Conservation (phyloP, 1,140 invertebrate genomes). For the Penaeus chinensis region DNA sequence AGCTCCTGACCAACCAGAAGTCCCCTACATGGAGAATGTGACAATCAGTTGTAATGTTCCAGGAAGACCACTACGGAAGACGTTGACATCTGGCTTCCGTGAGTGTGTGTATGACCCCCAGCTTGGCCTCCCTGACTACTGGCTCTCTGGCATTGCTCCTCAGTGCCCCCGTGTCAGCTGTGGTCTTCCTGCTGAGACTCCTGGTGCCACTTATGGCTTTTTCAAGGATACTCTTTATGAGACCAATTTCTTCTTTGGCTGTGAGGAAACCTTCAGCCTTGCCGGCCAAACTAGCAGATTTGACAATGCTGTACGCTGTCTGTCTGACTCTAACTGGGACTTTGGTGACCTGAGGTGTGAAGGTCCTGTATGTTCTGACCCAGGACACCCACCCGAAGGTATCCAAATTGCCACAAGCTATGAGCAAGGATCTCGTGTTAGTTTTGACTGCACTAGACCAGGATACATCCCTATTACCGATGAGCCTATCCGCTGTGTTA, state of each 20-base stretch:
- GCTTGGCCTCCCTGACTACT: constrained; percentile 87
- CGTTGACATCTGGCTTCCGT: constrained; percentile 84
- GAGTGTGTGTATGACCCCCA: constrained; percentile 92
- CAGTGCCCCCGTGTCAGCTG: constrained; percentile 89
- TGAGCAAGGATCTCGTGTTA: constrained; percentile 79
- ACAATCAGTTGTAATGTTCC: constrained; percentile 83
- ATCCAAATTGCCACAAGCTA: constrained; percentile 89
- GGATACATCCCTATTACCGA: constrained; percentile 94
- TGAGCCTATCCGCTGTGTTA: constrained; percentile 88
- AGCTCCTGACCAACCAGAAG: constrained; percentile 82
- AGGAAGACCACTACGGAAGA: constrained; percentile 82
- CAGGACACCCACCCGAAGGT: constrained; percentile 92
- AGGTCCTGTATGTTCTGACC: constrained; percentile 95
- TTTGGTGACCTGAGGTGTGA: constrained; percentile 96
- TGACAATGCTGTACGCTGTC: constrained; percentile 85
- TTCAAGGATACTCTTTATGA: constrained; percentile 89
- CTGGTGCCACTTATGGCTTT: constrained; percentile 92
- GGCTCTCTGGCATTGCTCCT: constrained; percentile 87
- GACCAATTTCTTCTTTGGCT: constrained; percentile 95
- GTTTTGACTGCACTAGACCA: constrained; percentile 88
- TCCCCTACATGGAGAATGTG: constrained; percentile 91
- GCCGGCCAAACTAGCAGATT: constrained; percentile 91
- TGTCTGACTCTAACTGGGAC: constrained; percentile 90
- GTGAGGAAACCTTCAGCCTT: constrained; percentile 92
- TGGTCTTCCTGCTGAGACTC: constrained; percentile 85